Percentiles rank a stretch among this genome's conserved stretches.
Evolutionary conservation across 2,797 vertebrate genomes (phyloP).

Genomic region (Sarcophilus harrisii): DNA sequence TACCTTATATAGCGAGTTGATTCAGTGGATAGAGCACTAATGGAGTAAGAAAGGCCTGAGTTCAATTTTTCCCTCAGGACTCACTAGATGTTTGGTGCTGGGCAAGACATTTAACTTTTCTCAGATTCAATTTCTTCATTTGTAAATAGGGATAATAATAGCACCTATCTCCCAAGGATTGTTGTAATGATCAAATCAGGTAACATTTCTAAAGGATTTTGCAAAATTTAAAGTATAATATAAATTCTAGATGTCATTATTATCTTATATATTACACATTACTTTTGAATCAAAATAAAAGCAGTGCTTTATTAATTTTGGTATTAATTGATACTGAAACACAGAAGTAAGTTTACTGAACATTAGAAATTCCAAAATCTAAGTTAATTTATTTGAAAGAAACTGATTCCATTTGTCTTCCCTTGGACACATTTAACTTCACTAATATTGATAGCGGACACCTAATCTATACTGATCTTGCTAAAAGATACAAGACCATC

Average conservation of each 20-base stretch:
- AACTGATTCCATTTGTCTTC: not conserved
- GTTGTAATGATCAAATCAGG: not conserved
- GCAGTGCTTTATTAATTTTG: slow-evolving; percentile 15
- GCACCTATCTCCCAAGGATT: not conserved
- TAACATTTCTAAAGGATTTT: not conserved
- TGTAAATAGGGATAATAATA: not conserved
- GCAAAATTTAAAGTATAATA: not conserved
- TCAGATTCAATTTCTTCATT: not conserved
- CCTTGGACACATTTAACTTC: slow-evolving; percentile 30
- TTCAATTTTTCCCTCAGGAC: not conserved
- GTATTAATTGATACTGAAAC: not conserved
- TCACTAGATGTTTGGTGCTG: not conserved
- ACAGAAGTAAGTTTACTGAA: slow-evolving; percentile 26
- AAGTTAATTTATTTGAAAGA: not conserved
- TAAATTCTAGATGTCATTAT: not conserved
- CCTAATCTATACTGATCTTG: not conserved
- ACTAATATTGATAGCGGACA: slow-evolving; percentile 7
- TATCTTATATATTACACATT: not conserved
- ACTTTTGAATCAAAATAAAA: not conserved
- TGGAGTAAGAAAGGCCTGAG: not conserved
- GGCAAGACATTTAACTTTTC: not conserved
- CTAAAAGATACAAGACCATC: not conserved
- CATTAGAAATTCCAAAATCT: not conserved
- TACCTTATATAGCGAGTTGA: not conserved
- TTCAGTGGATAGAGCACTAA: not conserved